Evolutionary conservation across 1,140 invertebrate genomes (phyloP).

Genomic region (Drosophila carrolli): DNA sequence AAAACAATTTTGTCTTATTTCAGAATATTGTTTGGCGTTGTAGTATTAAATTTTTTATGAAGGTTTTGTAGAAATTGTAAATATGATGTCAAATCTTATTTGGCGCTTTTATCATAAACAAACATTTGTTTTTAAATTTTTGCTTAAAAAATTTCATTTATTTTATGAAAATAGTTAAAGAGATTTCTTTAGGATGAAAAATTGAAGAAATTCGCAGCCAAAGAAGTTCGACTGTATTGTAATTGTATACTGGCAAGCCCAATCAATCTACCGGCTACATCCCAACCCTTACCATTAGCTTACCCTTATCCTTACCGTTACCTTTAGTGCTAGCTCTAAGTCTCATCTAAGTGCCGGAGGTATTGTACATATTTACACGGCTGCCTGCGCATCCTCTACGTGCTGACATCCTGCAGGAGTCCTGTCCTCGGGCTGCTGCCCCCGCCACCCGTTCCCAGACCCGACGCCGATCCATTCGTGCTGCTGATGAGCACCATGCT

Average conservation of each 20-base stretch:
- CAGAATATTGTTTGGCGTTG: too few species aligned
- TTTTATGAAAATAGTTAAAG: background rate
- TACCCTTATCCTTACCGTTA: background rate
- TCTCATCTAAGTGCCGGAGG: conserved; percentile 2
- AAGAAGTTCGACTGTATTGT: conserved; percentile 9
- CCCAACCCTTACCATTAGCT: conserved; percentile 10
- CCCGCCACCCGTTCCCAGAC: background rate
- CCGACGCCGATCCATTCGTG: conserved; percentile 16
- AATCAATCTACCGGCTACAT: conserved; percentile 17
- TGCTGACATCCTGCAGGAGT: conserved; percentile 69
- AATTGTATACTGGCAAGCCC: conserved; percentile 13
- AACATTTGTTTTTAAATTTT: background rate
- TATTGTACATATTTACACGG: conserved; percentile 64
- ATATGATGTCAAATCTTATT: background rate
- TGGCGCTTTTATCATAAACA: background rate
- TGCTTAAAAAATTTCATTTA: background rate
- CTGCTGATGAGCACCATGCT: conserved; percentile 81
- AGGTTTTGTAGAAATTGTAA: too few species aligned
- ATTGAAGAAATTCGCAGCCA: background rate
- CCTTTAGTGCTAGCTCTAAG: conserved; percentile 13
- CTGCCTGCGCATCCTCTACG: conserved; percentile 36
- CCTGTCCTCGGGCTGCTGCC: conserved; percentile 48
- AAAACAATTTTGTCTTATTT: too few species aligned
- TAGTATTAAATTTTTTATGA: too few species aligned
- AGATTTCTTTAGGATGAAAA: background rate